Base-by-base conservation (phyloP, 2,888 invertebrate species). In the Drosophila atroscutellata region DNA sequence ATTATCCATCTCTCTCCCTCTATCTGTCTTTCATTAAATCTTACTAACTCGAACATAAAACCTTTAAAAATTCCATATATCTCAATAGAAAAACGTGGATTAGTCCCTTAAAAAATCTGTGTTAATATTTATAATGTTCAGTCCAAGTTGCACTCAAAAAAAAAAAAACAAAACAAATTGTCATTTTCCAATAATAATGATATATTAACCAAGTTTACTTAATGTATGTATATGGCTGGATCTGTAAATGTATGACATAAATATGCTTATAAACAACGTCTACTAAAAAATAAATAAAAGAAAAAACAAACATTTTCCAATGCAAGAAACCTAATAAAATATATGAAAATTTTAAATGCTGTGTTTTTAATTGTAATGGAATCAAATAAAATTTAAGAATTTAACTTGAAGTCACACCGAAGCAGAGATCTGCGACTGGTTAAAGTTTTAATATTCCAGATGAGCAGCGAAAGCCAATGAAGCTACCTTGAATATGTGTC, bases 51-150 rank as follows among this genome's bases (percentile, higher is more conserved):
- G 37, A 71, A 62, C 51, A 20, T 18, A 37, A 61, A 30, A 58
- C 13, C 50, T 30, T 47, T 52, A 42, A 52, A 34, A 52, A 71
- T 72, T 81, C 82, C 85, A 45, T 63, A 62, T 59, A 86, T 69
- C 58, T 69, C 75, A 62, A 52, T 60, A 55, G 50, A 50, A 36
- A 58, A 42, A 42, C 13, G 65, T 72, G 60, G 50, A 78, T 54
- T 30, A 59, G 42, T 58, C 61, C 72, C 37, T 62, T 59, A 54
- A 61, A 71, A 72, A 62, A 73, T 32, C 84, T 84, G 84, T 84
- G 84, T 84, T 84, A 90, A 90, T 84, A 84, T 82, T 69, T 88
- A 76, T 86, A 88, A 86, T 61, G 69, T 62, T 69, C 62, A 28
- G 30, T 82, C 32, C 68, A 66, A 72, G 54, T 76, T 71, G 58